phyloP scores from a whole-genome alignment of 23 tunicate genomes.

The Corella eumyota region DNA sequence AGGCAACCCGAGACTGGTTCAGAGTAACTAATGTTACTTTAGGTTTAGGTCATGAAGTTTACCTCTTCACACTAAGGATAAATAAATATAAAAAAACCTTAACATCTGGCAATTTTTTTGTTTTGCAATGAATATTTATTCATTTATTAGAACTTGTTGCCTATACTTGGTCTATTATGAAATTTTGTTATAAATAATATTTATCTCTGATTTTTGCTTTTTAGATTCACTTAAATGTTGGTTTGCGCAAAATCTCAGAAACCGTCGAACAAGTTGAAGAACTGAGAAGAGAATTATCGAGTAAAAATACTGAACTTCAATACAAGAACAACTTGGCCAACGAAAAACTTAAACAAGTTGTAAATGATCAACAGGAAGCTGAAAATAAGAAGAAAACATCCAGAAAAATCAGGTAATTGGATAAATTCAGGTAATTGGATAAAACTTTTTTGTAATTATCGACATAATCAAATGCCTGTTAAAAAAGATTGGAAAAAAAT shows the following conservation, averaged over 20 bases:
- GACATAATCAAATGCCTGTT: too few relatives aligned
- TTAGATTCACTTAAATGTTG: conserved; percentile 92
- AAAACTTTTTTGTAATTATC: background rate
- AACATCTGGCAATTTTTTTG: too few relatives aligned
- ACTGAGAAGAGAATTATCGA: conserved; percentile 59
- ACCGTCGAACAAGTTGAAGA: conserved; percentile 99
- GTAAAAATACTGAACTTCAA: conserved; percentile 71
- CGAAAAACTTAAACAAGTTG: conserved; percentile 82
- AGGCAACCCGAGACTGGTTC: too few relatives aligned
- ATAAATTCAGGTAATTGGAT: background rate
- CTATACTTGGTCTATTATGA: too few relatives aligned
- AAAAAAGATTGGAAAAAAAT: background rate
- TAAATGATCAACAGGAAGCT: conserved; percentile 98
- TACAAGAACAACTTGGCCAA: conserved; percentile 89
- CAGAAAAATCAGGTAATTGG: conserved; percentile 73
- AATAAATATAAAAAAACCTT: too few relatives aligned
- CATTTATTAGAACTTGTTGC: too few relatives aligned
- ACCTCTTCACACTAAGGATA: too few relatives aligned
- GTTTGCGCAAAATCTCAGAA: conserved; percentile 87
- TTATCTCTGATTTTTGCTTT: too few relatives aligned
- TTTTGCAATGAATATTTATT: too few relatives aligned
- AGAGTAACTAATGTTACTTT: too few relatives aligned
- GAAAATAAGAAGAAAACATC: conserved; percentile 95
- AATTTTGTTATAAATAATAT: too few relatives aligned
- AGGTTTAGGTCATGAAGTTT: too few relatives aligned